Evolutionary conservation across 1,140 invertebrate genomes (phyloP).

Genomic region (Macrobrachium rosenbergii): DNA sequence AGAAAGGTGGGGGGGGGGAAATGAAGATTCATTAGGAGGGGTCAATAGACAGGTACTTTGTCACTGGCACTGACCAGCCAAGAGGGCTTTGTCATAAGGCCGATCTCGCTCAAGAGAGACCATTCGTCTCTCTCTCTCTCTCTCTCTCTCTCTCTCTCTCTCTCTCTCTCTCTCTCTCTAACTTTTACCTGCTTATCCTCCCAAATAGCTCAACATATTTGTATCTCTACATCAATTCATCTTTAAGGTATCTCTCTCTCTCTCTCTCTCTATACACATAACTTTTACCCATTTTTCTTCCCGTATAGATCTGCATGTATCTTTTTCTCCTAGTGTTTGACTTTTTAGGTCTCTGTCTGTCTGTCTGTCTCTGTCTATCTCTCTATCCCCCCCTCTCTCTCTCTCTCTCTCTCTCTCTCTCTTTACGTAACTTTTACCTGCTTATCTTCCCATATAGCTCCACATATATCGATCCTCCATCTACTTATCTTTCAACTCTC

Average conservation of each 20-base stretch:
- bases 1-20: too few species aligned
- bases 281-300: background rate
- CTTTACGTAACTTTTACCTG: background rate
- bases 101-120: background rate
- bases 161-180: conserved; percentile 1
- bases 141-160: conserved; percentile 15
- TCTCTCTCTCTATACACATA: too few species aligned
- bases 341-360: background rate
- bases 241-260: too few species aligned
- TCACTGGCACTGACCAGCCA: too few species aligned
- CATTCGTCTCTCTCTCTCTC: conserved; percentile 1
- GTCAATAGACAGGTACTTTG: too few species aligned
- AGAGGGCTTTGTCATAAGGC: too few species aligned
- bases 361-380: background rate
- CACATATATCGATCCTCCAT: too few species aligned
- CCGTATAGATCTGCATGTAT: background rate
- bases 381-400: conserved; percentile 5
- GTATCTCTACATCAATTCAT: too few species aligned
- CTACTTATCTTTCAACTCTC: background rate
- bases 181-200: too few species aligned
- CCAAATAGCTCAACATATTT: too few species aligned
- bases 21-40: too few species aligned
- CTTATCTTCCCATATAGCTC: background rate
- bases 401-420: conserved; percentile 17
- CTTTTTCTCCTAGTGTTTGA: too few species aligned